These are phyloP conservation scores for Lasioglossum figueresi DNA, from an alignment of 2,888 invertebrate genomes.

Conservation along the genomic window DNA sequence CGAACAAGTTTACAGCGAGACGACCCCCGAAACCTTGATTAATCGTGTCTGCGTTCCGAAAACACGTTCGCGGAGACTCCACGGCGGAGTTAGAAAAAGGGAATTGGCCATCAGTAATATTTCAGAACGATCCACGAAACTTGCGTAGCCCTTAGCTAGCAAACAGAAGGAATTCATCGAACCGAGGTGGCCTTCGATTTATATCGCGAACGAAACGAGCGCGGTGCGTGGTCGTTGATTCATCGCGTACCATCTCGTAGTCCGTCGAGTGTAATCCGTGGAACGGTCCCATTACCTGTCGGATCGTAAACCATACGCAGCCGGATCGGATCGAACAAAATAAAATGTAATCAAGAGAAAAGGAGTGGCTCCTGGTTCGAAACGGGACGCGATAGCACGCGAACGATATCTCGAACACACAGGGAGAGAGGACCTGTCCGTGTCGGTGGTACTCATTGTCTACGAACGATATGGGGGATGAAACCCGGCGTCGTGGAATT, in stretches of 20 bases:
- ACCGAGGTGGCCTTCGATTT: constrained; percentile 21
- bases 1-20: not conserved
- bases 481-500: constrained; percentile 69
- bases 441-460: constrained; percentile 47
- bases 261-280: constrained; percentile 34
- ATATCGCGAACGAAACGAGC: constrained; percentile 31
- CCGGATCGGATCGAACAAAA: constrained; percentile 27
- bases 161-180: constrained; percentile 8
- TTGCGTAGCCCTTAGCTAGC: not conserved
- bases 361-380: constrained; percentile 2
- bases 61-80: not conserved
- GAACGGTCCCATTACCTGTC: constrained; percentile 45
- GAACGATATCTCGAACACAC: constrained; percentile 9
- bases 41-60: not conserved
- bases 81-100: not conserved
- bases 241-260: constrained; percentile 22
- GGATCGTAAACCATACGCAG: constrained; percentile 55
- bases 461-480: constrained; percentile 68
- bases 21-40: not conserved
- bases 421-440: not conserved
- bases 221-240: constrained; percentile 34
- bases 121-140: not conserved
- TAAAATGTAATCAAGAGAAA: constrained; percentile 49
- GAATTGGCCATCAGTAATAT: not conserved
- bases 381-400: constrained; percentile 44